Evolutionary conservation across 2,888 invertebrate species (phyloP).

Genomic region (Julus scanicus): DNA sequence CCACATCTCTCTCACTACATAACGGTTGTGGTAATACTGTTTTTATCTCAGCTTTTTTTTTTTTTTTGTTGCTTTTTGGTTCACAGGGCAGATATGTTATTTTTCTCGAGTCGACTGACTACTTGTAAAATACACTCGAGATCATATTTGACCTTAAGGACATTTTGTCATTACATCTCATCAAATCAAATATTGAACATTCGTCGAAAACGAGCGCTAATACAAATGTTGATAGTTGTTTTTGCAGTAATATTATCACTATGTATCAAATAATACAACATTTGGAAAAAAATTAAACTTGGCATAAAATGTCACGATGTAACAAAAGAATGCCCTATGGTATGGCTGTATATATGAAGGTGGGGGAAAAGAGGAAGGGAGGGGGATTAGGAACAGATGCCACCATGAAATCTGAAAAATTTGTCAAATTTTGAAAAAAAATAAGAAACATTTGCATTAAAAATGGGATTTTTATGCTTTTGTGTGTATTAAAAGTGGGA

Average conservation of each 20-base stretch:
- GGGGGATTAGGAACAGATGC: no score
- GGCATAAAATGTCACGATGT: no score
- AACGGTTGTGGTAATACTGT: conserved; percentile 21
- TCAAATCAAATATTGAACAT: conserved; percentile 15
- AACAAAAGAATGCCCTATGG: no score
- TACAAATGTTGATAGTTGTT: not conserved
- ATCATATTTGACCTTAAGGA: conserved; percentile 35
- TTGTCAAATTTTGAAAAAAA: no score
- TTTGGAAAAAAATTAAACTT: no score
- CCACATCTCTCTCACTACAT: not conserved
- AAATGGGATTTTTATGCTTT: no score
- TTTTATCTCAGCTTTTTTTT: conserved; percentile 10
- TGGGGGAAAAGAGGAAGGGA: no score
- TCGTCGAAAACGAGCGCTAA: not conserved
- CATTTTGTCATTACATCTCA: conserved; percentile 43
- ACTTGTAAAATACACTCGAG: conserved; percentile 26
- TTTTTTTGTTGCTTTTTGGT: conserved; percentile 21
- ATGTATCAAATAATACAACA: no score
- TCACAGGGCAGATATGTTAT: conserved; percentile 45
- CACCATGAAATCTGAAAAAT: no score
- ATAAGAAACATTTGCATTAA: no score
- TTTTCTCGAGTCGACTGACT: conserved; percentile 15
- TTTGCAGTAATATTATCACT: not conserved
- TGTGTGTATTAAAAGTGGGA: no score
- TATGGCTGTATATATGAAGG: no score